phyloP scores from a whole-genome alignment of 2,888 invertebrate species.

The Tetramorium bicarinatum region DNA sequence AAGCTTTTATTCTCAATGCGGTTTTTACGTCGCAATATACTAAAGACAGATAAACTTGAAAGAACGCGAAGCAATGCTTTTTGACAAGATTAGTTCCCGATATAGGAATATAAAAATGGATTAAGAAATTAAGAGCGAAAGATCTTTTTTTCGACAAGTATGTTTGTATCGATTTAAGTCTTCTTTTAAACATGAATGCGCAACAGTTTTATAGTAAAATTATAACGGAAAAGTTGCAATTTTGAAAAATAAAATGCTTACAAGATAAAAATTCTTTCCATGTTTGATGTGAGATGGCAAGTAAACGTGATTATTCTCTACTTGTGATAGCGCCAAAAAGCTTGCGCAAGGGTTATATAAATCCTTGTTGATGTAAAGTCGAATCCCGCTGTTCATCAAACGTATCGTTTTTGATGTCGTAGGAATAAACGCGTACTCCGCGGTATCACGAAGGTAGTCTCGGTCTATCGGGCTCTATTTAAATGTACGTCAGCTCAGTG shows the following conservation, averaged over 20 bases:
- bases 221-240: background rate
- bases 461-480: slow-evolving; percentile 83
- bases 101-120: background rate
- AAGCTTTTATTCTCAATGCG: slow-evolving; percentile 18
- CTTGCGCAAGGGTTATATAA: slow-evolving; percentile 20
- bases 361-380: slow-evolving; percentile 26
- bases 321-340: background rate
- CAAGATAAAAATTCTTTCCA: background rate
- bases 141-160: background rate
- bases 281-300: background rate
- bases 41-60: slow-evolving; percentile 5
- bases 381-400: slow-evolving; percentile 59
- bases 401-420: slow-evolving; percentile 58
- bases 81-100: slow-evolving; percentile 2
- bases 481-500: slow-evolving; percentile 83
- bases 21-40: background rate
- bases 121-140: background rate
- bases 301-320: background rate
- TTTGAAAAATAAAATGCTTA: slow-evolving; percentile 11
- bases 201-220: background rate
- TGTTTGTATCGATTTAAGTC: background rate
- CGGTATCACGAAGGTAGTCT: slow-evolving; percentile 64
- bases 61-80: background rate
- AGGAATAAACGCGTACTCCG: slow-evolving; percentile 54
- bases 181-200: background rate